Evolutionary conservation across 2,888 invertebrate genomes (phyloP).

Genomic region (Cheiracanthium punctorium): DNA sequence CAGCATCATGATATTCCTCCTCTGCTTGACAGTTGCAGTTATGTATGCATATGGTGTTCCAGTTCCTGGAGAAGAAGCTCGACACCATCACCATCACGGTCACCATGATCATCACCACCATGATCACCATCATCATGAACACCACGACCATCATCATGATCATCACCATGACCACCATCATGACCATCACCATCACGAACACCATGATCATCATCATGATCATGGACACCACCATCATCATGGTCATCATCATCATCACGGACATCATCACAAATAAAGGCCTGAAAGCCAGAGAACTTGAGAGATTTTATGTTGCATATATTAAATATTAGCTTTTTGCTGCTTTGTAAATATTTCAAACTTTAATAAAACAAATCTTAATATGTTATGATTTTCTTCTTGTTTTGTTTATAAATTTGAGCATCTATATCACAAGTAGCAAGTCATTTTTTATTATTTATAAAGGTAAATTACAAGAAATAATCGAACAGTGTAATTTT

Average conservation of each 20-base stretch:
- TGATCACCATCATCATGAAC: conserved; percentile 17
- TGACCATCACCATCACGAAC: conserved; percentile 15
- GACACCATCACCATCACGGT: not conserved
- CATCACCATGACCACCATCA: conserved; percentile 17
- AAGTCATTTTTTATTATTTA: no score
- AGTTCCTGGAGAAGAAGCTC: not conserved
- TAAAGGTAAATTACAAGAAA: no score
- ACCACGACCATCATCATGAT: conserved; percentile 3
- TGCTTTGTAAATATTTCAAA: no score
- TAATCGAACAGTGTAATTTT: no score
- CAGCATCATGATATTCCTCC: not conserved
- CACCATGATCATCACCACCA: not conserved
- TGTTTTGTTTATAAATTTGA: no score
- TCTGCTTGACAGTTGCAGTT: not conserved
- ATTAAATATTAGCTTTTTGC: no score
- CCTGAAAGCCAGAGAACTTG: no score
- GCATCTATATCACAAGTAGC: no score
- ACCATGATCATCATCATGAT: conserved; percentile 10
- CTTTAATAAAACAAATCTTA: no score
- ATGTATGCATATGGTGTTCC: no score
- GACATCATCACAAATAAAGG: not conserved
- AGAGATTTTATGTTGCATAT: no score
- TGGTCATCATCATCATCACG: conserved; percentile 27
- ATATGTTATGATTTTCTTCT: no score
- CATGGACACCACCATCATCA: conserved; percentile 12